Conservation (phyloP, 2,113 vertebrate species). For the Neodon shergylaensis region DNA sequence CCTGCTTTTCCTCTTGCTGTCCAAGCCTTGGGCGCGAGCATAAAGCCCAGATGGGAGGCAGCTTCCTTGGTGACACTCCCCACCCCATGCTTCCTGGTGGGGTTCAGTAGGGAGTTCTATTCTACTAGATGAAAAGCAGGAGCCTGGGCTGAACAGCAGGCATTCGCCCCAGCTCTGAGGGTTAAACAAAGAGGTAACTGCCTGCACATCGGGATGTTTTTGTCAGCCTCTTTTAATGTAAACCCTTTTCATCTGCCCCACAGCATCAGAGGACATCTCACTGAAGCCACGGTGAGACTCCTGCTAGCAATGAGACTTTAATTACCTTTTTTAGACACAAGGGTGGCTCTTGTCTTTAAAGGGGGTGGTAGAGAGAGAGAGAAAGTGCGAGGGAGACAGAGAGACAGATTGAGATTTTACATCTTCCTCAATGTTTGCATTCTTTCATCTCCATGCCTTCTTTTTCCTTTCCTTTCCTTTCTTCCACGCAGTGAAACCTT, state of each 20-base stretch:
- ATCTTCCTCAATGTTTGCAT: not conserved
- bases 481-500: conserved; percentile 75
- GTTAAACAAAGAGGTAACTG: conserved; percentile 84
- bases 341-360: conserved; percentile 75
- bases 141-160: conserved; percentile 54
- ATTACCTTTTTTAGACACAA: conserved; percentile 84
- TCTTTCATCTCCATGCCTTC: not conserved
- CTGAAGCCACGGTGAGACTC: conserved; percentile 79
- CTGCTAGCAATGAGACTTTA: conserved; percentile 81
- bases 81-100: not conserved
- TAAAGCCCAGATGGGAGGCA: not conserved
- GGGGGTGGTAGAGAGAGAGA: too few species aligned
- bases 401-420: not conserved
- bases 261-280: conserved; percentile 82
- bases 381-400: not conserved
- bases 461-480: conserved; percentile 58
- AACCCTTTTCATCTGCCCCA: conserved; percentile 84
- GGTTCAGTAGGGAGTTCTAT: conserved; percentile 27
- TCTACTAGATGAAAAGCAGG: conserved; percentile 10
- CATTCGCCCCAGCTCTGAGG: conserved; percentile 70
- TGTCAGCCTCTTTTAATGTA: conserved; percentile 83
- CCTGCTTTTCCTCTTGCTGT: not conserved
- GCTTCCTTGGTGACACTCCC: not conserved
- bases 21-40: not conserved
- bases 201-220: conserved; percentile 77